A percentile compares a stretch with the other conserved stretches of the same genome.
These are phyloP conservation scores for Cactoblastis cactorum DNA, from an alignment of 2,888 invertebrate species.

Conservation along the genomic window DNA sequence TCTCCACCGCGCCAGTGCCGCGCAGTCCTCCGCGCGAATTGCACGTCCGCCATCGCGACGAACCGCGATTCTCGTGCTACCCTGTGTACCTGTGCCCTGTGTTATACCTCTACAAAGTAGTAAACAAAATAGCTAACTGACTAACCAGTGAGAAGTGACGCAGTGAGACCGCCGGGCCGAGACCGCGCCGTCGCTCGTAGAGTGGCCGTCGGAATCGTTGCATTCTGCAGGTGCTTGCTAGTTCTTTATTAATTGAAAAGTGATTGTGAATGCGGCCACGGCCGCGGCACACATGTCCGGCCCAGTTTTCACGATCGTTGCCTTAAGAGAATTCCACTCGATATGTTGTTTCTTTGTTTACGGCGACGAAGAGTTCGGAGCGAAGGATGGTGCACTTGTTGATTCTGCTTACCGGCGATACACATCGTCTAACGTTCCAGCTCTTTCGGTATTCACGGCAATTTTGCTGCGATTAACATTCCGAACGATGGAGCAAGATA, in stretches of 20 bases:
- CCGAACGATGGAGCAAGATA: slow-evolving; percentile 13
- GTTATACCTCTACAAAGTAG: slow-evolving; percentile 55
- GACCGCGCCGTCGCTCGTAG: slow-evolving; percentile 43
- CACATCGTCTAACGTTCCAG: slow-evolving; percentile 9
- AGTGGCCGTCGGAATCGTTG: slow-evolving; percentile 58
- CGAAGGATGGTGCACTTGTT: slow-evolving; percentile 47
- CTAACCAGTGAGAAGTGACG: slow-evolving; percentile 50
- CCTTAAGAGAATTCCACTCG: slow-evolving; percentile 56
- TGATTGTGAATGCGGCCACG: slow-evolving; percentile 76
- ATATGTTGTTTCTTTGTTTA: slow-evolving; percentile 66
- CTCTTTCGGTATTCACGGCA: slow-evolving; percentile 13
- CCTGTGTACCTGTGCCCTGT: slow-evolving; percentile 57
- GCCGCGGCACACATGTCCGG: slow-evolving; percentile 77
- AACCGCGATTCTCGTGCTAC: no score
- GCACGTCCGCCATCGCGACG: slow-evolving; percentile 28
- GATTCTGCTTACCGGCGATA: slow-evolving; percentile 30
- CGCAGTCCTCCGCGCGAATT: slow-evolving; percentile 36
- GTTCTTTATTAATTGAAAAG: slow-evolving; percentile 77
- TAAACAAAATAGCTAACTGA: slow-evolving; percentile 56
- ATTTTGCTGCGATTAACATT: slow-evolving; percentile 17
- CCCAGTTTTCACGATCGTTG: slow-evolving; percentile 73
- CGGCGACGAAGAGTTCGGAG: slow-evolving; percentile 36
- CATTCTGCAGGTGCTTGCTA: slow-evolving; percentile 71
- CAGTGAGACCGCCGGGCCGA: slow-evolving; percentile 50
- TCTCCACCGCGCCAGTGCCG: slow-evolving; percentile 29